Conservation (phyloP, 2,888 invertebrate genomes). For the Slavum lentiscoides region DNA sequence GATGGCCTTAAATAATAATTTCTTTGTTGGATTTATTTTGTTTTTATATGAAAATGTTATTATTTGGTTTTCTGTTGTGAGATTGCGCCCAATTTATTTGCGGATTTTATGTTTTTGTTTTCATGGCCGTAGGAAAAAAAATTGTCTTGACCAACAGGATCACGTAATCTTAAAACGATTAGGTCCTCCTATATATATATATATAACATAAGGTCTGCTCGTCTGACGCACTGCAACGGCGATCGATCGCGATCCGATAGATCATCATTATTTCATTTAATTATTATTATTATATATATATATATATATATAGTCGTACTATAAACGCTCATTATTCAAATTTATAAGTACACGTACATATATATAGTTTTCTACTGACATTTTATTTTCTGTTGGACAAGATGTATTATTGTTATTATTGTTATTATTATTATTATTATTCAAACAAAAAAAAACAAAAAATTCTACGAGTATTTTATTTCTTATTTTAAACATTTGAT, state of each 20-base stretch:
- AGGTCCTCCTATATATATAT: slow-evolving; percentile 13
- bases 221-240: slow-evolving; percentile 47
- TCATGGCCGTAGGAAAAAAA: slow-evolving; percentile 35
- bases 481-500: slow-evolving; percentile 25
- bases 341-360: background rate
- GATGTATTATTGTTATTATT: background rate
- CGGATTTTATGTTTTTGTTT: slow-evolving; percentile 46
- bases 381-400: slow-evolving; percentile 43
- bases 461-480: slow-evolving; percentile 13
- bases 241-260: slow-evolving; percentile 21
- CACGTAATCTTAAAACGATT: slow-evolving; percentile 8
- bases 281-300: background rate
- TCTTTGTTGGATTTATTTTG: slow-evolving; percentile 44
- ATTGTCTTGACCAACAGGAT: slow-evolving; percentile 47
- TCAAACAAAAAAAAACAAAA: background rate
- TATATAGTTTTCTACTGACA: background rate
- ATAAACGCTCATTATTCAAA: background rate
- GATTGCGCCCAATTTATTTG: slow-evolving; percentile 52
- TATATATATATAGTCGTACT: background rate
- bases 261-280: background rate
- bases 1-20: slow-evolving; percentile 54
- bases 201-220: slow-evolving; percentile 33
- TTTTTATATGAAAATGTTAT: slow-evolving; percentile 46
- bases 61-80: slow-evolving; percentile 53
- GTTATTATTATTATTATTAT: background rate